Conservation (phyloP, 2,113 vertebrate species). For the Edolisoma coerulescens region DNA sequence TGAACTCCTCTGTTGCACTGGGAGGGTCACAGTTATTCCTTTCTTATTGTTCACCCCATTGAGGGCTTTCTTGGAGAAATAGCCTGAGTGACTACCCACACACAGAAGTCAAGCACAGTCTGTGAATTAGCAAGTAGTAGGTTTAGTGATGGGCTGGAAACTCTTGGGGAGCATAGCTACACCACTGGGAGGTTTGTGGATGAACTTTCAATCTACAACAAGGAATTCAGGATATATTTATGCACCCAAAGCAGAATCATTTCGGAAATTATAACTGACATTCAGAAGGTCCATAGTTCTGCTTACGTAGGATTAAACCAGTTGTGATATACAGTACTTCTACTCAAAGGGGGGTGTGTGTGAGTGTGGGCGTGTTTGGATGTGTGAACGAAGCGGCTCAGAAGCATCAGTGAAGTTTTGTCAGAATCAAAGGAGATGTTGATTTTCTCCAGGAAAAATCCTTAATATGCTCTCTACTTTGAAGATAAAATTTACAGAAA, state of each 20-base stretch:
- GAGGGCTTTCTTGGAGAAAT: neutral
- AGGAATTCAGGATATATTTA: neutral
- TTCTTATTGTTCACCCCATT: neutral
- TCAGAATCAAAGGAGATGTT: neutral
- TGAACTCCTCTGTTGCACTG: neutral
- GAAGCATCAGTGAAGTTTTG: neutral
- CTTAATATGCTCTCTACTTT: neutral
- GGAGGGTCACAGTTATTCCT: neutral
- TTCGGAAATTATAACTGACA: neutral
- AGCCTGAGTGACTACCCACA: neutral
- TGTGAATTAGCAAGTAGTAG: fast-evolving
- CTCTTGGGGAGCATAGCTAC: neutral
- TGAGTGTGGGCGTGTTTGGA: neutral
- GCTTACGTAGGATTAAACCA: neutral
- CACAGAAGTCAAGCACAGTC: neutral
- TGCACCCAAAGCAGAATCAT: neutral
- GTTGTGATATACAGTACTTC: neutral
- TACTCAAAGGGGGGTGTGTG: fast-evolving
- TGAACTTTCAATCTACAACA: neutral
- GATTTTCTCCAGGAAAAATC: neutral
- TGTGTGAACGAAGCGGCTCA: neutral
- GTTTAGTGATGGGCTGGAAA: neutral
- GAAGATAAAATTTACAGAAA: neutral
- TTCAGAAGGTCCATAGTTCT: neutral
- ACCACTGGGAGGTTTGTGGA: neutral